A percentile compares a stretch with the other conserved stretches of the same genome.
These are phyloP conservation scores for Andrena cerasifolii DNA, from an alignment of 1,140 invertebrate species.

Conservation along the genomic window DNA sequence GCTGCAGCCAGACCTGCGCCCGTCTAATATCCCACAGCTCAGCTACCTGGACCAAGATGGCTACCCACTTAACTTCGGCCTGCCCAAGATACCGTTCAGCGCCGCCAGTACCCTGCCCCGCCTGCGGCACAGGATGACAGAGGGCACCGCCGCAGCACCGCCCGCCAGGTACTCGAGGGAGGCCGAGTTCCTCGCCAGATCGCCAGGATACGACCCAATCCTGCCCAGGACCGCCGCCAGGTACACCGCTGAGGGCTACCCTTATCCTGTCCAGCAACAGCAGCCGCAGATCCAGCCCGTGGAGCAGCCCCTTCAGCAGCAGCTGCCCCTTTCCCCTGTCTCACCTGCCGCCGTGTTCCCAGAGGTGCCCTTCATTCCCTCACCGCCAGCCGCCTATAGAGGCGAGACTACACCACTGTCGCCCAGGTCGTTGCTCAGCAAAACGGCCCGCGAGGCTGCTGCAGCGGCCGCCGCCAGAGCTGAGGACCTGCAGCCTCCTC, in stretches of 20 bases:
- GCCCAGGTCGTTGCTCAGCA: slow-evolving; percentile 73
- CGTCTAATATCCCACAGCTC: slow-evolving; percentile 64
- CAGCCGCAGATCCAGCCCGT: slow-evolving; percentile 71
- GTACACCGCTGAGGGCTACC: slow-evolving; percentile 91
- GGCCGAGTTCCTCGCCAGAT: slow-evolving; percentile 86
- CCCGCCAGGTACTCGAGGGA: slow-evolving; percentile 86
- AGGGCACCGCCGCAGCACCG: slow-evolving; percentile 83
- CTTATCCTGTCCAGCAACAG: slow-evolving; percentile 80
- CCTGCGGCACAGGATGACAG: slow-evolving; percentile 74
- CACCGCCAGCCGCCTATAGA: slow-evolving; percentile 84
- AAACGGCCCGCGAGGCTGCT: slow-evolving; percentile 72
- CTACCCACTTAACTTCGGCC: slow-evolving; percentile 90
- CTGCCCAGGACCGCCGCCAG: slow-evolving; percentile 84
- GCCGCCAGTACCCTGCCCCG: slow-evolving; percentile 82
- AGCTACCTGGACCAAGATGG: slow-evolving; percentile 87
- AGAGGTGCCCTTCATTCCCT: slow-evolving; percentile 86
- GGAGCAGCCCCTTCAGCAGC: slow-evolving; percentile 76
- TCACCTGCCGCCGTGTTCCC: slow-evolving; percentile 79
- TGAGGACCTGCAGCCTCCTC: slow-evolving; percentile 61
- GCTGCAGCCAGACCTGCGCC: slow-evolving; percentile 68
- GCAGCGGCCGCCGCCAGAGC: slow-evolving; percentile 70
- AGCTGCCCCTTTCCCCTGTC: slow-evolving; percentile 67
- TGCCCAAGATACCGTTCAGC: slow-evolving; percentile 86
- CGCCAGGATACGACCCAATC: slow-evolving; percentile 78
- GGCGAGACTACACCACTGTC: slow-evolving; percentile 74